phyloP scores from a whole-genome alignment of 2,113 vertebrate genomes.

The human (Homo sapiens) region DNA sequence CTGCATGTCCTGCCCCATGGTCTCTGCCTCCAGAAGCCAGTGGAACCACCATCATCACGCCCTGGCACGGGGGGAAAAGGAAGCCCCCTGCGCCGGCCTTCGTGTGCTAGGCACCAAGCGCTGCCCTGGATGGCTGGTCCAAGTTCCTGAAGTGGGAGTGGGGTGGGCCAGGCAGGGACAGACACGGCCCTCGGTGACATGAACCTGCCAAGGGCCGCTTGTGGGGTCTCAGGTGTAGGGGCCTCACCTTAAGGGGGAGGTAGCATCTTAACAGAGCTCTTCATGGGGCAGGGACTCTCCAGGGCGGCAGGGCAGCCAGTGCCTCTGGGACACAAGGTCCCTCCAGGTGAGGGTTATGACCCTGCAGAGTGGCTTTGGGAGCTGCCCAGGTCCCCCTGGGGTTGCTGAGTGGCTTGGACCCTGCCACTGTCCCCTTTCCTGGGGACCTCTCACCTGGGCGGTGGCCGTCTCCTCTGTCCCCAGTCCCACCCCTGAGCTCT shows the following conservation, averaged over 20 bases:
- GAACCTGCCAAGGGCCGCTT: not conserved
- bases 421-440: not conserved
- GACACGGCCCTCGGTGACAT: fast-evolving
- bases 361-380: not conserved
- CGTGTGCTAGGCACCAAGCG: fast-evolving
- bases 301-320: not conserved
- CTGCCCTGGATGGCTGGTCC: no score
- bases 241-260: not conserved
- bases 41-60: fast-evolving
- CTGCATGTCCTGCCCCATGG: fast-evolving
- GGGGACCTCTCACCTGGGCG: not conserved
- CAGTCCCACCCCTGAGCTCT: not conserved
- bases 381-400: fast-evolving
- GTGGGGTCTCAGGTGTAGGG: not conserved
- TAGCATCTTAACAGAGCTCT: not conserved
- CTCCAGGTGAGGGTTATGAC: not conserved
- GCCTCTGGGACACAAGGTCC: fast-evolving
- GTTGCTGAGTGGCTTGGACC: fast-evolving
- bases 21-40: not conserved
- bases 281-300: not conserved
- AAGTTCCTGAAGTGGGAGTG: not conserved
- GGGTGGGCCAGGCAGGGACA: no score
- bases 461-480: not conserved
- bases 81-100: fast-evolving
- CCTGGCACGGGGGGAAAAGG: no score